phyloP scores from a whole-genome alignment of 2,797 vertebrate species.

The Phoxinus dragarum region DNA sequence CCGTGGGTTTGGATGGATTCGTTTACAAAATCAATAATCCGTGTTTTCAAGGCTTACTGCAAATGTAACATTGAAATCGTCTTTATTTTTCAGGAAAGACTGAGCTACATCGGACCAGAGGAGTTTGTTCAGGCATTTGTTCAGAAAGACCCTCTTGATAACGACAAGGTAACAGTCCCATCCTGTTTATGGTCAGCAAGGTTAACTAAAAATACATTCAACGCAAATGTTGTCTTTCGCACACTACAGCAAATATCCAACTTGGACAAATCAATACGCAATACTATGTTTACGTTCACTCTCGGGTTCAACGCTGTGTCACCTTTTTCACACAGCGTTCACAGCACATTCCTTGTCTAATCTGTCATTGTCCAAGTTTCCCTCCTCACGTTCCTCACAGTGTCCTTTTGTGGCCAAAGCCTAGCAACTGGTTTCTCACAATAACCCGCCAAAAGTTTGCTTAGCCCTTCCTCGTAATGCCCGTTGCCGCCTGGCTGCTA shows the following conservation, averaged over 20 bases:
- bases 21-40: slow-evolving; percentile 30
- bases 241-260: slow-evolving; percentile 41
- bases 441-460: slow-evolving; percentile 61
- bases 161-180: slow-evolving; percentile 83
- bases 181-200: slow-evolving; percentile 17
- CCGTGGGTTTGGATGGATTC: slow-evolving; percentile 27
- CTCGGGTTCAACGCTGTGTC: slow-evolving; percentile 61
- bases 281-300: slow-evolving; percentile 53
- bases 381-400: slow-evolving; percentile 59
- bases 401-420: slow-evolving; percentile 65
- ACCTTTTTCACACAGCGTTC: slow-evolving; percentile 55
- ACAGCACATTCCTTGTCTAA: slow-evolving; percentile 47
- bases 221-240: slow-evolving; percentile 10
- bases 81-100: slow-evolving; percentile 84
- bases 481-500: slow-evolving; percentile 70
- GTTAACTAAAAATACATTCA: slow-evolving; percentile 32
- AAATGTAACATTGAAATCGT: not conserved
- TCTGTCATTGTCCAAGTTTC: slow-evolving; percentile 59
- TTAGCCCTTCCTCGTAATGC: slow-evolving; percentile 52
- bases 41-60: slow-evolving; percentile 26
- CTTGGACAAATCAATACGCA: slow-evolving; percentile 58
- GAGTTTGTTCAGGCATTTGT: slow-evolving; percentile 95
- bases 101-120: slow-evolving; percentile 95
- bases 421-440: slow-evolving; percentile 68
- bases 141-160: slow-evolving; percentile 90